Evolutionary conservation across 2,888 invertebrate genomes (phyloP), one percentile per base, ranked within the genome.

Genomic region (Archaeoteleia sp.): DNA sequence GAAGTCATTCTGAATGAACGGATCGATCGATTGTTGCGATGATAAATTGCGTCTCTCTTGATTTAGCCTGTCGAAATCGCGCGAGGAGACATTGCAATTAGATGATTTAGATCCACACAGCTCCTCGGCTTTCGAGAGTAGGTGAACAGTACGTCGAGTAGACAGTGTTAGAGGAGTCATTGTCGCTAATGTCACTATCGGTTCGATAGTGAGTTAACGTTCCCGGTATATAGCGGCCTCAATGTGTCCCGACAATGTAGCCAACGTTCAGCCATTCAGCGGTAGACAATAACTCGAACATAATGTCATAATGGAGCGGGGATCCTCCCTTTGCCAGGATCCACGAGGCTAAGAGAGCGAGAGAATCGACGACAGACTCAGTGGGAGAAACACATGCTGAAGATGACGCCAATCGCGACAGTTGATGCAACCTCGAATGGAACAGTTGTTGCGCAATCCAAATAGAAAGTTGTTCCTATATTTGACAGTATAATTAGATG

Each of bases 261-360:
- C 79, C 81, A 81, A 84, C 83, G 79, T 83, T 82, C 79, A 82
- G 81, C 79, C 79, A 84, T 83, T 84, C 83, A 83, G 70, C 71
- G 72, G 61, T 76, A 81, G 80, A 84, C 84, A 84, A 84, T 83
- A 77, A 76, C 74, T 69, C 73, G 78, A 81, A 81, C 81, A 82
- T 83, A 84, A 84, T 82, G 83, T 81, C 78, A 82, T 84, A 83
- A 84, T 82, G 79, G 82, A 80, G 80, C 75, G 77, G 74, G 78
- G 75, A 67, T 75, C 72, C 67, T 66, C 70, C 58, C 70, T 65
- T 53, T 45, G 35, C 70, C 55, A 54, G 73, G 75, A 75, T 73
- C 58, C 54, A 65, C 57, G 58, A 66, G 65, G 67, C 61, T 34
- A 37, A 46, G 37, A 51, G 62, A 54, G 48, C 43, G 49, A 48